Percentiles rank a stretch among this genome's conserved stretches.
Evolutionary conservation across 2,797 vertebrate species (phyloP).

Genomic region (Oreonectes daqikongensis): DNA sequence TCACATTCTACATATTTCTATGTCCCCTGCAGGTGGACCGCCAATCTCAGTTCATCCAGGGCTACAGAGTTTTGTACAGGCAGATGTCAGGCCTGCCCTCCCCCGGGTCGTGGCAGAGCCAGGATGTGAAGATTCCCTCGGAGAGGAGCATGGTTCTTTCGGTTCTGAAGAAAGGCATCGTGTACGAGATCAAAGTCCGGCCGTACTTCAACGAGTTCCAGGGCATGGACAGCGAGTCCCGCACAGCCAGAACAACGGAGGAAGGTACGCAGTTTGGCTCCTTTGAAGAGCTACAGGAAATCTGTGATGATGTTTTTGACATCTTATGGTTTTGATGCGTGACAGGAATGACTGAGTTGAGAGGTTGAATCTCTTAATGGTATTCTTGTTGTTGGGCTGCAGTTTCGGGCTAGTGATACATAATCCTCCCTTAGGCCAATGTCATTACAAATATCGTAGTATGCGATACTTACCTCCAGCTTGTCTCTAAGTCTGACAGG

Average conservation of each 20-base stretch:
- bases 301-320: neutral
- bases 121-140: slow-evolving; percentile 91
- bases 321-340: neutral
- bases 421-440: slow-evolving; percentile 16
- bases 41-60: slow-evolving; percentile 98
- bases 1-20: too few relatives aligned
- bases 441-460: slow-evolving; percentile 12
- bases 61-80: slow-evolving; percentile 92
- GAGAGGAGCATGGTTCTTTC: slow-evolving; percentile 88
- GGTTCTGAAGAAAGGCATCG: slow-evolving; percentile 90
- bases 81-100: slow-evolving; percentile 88
- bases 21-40: slow-evolving; percentile 87
- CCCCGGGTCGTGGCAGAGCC: slow-evolving; percentile 86
- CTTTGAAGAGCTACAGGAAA: neutral
- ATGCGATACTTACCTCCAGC: slow-evolving; percentile 33
- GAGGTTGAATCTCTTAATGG: neutral
- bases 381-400: neutral
- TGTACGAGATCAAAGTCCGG: slow-evolving; percentile 95
- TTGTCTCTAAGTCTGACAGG: slow-evolving; percentile 43
- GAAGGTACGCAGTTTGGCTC: slow-evolving; percentile 80
- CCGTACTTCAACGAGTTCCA: slow-evolving; percentile 99
- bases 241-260: slow-evolving; percentile 90
- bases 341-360: slow-evolving; percentile 4
- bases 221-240: slow-evolving; percentile 96
- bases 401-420: slow-evolving; percentile 26